phyloP scores from a whole-genome alignment of 2,797 vertebrate species.

The Tenualosa thibaudeaui region DNA sequence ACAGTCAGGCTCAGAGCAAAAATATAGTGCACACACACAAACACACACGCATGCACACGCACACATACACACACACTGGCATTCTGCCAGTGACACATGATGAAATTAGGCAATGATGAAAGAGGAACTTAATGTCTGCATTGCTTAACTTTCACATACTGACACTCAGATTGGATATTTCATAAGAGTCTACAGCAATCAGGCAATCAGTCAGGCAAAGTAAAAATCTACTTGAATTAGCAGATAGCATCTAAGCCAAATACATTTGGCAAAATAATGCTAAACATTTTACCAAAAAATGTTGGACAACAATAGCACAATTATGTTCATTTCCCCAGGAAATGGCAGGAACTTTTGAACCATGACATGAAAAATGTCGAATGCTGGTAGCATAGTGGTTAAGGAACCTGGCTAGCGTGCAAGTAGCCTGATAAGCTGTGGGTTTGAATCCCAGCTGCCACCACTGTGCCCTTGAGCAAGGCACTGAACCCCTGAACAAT shows the following conservation, averaged over 20 bases:
- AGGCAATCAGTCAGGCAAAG: background rate
- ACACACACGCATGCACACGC: background rate
- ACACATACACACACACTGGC: conserved; percentile 35
- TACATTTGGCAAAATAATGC: background rate
- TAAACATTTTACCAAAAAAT: background rate
- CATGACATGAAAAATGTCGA: no score
- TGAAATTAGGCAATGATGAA: conserved; percentile 61
- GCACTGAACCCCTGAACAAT: no score
- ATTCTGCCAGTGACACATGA: conserved; percentile 54
- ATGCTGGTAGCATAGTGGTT: no score
- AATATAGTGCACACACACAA: background rate
- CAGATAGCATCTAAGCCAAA: background rate
- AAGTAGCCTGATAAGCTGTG: no score
- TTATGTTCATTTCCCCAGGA: no score
- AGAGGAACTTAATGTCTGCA: conserved; percentile 54
- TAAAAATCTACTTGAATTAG: background rate
- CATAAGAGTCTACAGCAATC: background rate
- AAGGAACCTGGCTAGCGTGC: no score
- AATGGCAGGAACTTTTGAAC: no score
- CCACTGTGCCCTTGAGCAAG: no score
- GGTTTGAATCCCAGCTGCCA: no score
- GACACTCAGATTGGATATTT: background rate
- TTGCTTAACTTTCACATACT: conserved; percentile 53
- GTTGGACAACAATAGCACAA: no score
- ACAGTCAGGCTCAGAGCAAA: conserved; percentile 39